These are phyloP conservation scores for Ceryle rudis DNA, from an alignment of 2,797 vertebrate genomes.

Conservation along the genomic window DNA sequence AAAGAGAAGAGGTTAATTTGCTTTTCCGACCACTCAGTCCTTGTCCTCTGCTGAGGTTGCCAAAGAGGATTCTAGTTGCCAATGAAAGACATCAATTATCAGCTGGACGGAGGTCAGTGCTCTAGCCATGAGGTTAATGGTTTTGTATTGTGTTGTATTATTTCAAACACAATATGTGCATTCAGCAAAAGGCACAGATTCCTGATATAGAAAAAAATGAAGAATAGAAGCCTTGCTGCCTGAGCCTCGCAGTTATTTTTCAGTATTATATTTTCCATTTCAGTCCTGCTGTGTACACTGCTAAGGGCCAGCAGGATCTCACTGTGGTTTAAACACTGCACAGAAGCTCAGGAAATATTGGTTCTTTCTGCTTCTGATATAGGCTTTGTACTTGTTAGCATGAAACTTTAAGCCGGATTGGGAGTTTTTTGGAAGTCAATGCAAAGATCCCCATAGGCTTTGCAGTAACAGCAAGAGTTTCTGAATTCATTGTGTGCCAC, in stretches of 20 bases:
- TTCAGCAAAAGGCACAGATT: conserved; percentile 51
- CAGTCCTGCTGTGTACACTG: neutral
- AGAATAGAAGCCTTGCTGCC: conserved; percentile 15
- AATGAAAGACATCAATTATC: conserved; percentile 70
- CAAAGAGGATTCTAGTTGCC: conserved; percentile 57
- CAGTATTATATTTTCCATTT: conserved; percentile 23
- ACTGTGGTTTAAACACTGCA: neutral
- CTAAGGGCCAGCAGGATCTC: neutral
- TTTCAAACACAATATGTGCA: conserved; percentile 58
- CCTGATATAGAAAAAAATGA: conserved; percentile 4
- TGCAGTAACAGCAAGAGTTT: neutral
- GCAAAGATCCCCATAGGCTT: neutral
- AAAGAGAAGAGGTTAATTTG: conserved; percentile 69
- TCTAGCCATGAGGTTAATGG: conserved; percentile 54
- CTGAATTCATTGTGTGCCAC: neutral
- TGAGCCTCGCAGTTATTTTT: conserved; percentile 2
- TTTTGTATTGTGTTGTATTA: conserved; percentile 53
- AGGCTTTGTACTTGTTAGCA: neutral
- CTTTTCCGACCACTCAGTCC: conserved; percentile 50
- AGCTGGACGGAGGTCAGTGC: conserved; percentile 35
- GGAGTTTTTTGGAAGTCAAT: neutral
- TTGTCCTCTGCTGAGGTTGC: conserved; percentile 31
- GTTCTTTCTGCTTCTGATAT: neutral
- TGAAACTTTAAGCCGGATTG: neutral
- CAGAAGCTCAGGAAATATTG: neutral